Percentiles rank a stretch among this genome's conserved stretches.
phyloP scores from a whole-genome alignment of 2,888 invertebrate genomes.

The Cremastobaeus sp. region DNA sequence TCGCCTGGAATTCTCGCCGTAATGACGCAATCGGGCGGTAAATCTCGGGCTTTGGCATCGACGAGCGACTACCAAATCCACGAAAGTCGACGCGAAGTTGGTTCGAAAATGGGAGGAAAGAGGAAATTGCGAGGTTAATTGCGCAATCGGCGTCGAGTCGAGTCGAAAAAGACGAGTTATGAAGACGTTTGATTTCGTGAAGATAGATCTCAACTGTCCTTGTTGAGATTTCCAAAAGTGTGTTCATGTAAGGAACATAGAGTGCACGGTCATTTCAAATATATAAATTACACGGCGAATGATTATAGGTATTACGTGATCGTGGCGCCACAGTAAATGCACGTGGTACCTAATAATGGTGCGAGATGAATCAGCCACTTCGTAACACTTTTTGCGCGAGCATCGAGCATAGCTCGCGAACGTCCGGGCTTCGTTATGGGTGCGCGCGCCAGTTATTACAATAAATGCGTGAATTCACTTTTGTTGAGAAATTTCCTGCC shows the following conservation, averaged over 20 bases:
- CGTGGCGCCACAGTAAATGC: conserved; percentile 57
- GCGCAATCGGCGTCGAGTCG: neutral
- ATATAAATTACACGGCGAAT: conserved; percentile 71
- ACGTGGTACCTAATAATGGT: conserved; percentile 60
- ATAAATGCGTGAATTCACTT: conserved; percentile 47
- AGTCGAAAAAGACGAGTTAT: conserved; percentile 22
- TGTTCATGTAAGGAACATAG: conserved; percentile 45
- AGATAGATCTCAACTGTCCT: conserved; percentile 42
- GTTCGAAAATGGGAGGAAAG: too few relatives aligned
- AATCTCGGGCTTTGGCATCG: too few relatives aligned
- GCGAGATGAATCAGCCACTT: conserved; percentile 59
- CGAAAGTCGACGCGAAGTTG: too few relatives aligned
- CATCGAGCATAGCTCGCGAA: conserved; percentile 38
- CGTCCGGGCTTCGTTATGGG: conserved; percentile 27
- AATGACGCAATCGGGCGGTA: conserved; percentile 49
- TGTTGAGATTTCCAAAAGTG: conserved; percentile 50
- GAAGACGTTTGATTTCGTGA: conserved; percentile 66
- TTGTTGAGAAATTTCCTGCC: conserved; percentile 33
- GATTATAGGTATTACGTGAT: conserved; percentile 73
- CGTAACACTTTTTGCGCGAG: conserved; percentile 56
- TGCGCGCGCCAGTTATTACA: conserved; percentile 32
- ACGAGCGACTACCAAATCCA: too few relatives aligned
- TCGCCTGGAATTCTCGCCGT: conserved; percentile 59
- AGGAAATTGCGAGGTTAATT: too few relatives aligned
- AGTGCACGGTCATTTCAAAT: conserved; percentile 59